Base-by-base conservation (phyloP, 2,888 invertebrate species). In the Eristalinus aeneus region DNA sequence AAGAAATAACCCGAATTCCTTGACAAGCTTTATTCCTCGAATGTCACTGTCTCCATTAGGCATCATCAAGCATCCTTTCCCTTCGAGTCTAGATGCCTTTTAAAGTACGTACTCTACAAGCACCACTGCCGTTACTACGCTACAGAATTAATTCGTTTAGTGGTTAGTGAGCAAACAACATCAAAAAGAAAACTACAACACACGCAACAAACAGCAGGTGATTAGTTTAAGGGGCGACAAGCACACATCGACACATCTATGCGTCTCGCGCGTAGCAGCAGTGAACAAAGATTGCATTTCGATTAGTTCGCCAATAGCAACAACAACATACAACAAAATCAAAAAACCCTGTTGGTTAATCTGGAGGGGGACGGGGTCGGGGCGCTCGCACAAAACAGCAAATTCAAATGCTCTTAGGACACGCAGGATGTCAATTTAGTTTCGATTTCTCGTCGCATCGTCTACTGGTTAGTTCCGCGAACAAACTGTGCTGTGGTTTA, bases 401-500 rank as follows among this genome's bases (percentile, higher is more conserved):
- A 31, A 46, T 60, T 71, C 79, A 80, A 84, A 84, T 79, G 86
- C 82, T 86, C 69, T 86, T 77, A 86, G 86, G 86, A 86, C 86
- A 86, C 86, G 74, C 77, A 86, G 86, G 82, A 77, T 20, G 61
- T 16, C n/a, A 63, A 67, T 71, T 58, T 64, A 20, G 10, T 8
- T 63, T 79, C 23, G 11, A 11, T 56, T 23, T 10, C 39, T 53
- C 53, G 10, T 22, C 56, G 27, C 11, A 39, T 22, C 27, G n/a
- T 27, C 58, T n/a, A 54, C 65, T 71, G 76, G 68, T 77, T 68
- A 11, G 34, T 74, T 67, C 39, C 60, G 34, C 39, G 58, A 34
- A 53, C 69, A 69, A 63, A 22, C 32, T 16, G 20, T 39, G 2
- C 9, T 46, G 39, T 16, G 27, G 61, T 67, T 86, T 86, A 86